A percentile compares a stretch with the other conserved stretches of the same genome.
Evolutionary conservation across 1,140 invertebrate genomes (phyloP).

Genomic region (Plectus sambesii): DNA sequence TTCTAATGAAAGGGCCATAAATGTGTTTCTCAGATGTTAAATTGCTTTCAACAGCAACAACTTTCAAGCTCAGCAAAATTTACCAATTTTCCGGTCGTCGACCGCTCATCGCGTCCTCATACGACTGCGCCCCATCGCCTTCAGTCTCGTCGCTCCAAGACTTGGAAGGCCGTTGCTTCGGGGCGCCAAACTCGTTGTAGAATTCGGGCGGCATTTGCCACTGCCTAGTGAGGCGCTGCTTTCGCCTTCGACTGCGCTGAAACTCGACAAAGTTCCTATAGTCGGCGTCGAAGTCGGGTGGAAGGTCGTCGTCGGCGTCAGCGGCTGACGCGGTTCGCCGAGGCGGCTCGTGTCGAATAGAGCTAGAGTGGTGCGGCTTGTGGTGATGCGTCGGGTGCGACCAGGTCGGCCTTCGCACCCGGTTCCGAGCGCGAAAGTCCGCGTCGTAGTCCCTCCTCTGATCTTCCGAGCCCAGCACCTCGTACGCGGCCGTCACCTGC

Average conservation of each 20-base stretch:
- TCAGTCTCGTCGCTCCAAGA: background rate
- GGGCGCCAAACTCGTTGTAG: slow-evolving; percentile 20
- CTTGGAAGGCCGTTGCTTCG: slow-evolving; percentile 4
- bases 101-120: slow-evolving; percentile 18
- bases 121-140: slow-evolving; percentile 4
- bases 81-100: slow-evolving; percentile 16
- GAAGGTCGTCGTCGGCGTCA: slow-evolving; percentile 12
- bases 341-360: slow-evolving; percentile 2
- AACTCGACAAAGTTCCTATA: slow-evolving; percentile 27
- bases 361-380: slow-evolving; percentile 1
- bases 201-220: slow-evolving; percentile 25
- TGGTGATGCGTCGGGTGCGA: slow-evolving; percentile 1
- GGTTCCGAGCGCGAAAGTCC: background rate
- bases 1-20: no score
- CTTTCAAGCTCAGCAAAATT: no score
- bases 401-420: background rate
- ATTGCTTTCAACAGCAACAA: no score
- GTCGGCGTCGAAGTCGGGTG: slow-evolving; percentile 25
- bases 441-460: slow-evolving; percentile 46
- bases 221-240: slow-evolving; percentile 17
- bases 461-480: slow-evolving; percentile 46
- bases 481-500: slow-evolving; percentile 44
- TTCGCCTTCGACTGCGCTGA: slow-evolving; percentile 16
- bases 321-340: background rate
- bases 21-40: no score